Evolutionary conservation across 2,113 vertebrate species (phyloP).

Genomic region (Typhlomys cinereus): DNA sequence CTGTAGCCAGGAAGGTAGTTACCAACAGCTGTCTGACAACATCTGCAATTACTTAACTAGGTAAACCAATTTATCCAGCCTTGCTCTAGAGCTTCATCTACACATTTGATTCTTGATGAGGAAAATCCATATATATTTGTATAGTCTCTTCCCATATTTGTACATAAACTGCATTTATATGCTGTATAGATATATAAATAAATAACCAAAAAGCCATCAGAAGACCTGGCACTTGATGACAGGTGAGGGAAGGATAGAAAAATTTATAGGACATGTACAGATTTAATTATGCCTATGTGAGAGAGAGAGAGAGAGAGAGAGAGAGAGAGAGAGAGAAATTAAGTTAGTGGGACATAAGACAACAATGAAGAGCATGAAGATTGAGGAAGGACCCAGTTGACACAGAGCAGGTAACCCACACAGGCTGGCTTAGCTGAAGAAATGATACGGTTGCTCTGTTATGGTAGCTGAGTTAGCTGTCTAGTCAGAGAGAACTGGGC

Average conservation of each 20-base stretch:
- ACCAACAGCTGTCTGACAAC: slow-evolving; percentile 6
- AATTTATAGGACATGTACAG: background rate
- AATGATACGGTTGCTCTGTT: background rate
- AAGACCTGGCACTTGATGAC: background rate
- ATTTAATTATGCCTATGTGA: background rate
- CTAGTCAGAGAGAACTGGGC: background rate
- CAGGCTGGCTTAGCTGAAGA: background rate
- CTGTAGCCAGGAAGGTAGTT: background rate
- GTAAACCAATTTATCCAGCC: background rate
- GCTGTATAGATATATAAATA: background rate
- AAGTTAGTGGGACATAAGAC: background rate
- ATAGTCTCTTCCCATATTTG: background rate
- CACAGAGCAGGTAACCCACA: background rate
- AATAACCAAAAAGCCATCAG: background rate
- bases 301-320: too few relatives aligned
- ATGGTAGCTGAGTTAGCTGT: background rate
- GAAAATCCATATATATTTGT: background rate
- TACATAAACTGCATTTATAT: background rate
- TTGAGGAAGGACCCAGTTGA: background rate
- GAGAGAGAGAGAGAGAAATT: background rate
- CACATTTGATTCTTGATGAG: background rate
- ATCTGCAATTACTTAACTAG: slow-evolving; percentile 34
- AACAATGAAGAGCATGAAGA: background rate
- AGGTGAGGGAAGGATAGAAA: background rate
- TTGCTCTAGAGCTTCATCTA: background rate